Evolutionary conservation across 2,888 invertebrate genomes (phyloP).

Genomic region (Choreutis nemorana): DNA sequence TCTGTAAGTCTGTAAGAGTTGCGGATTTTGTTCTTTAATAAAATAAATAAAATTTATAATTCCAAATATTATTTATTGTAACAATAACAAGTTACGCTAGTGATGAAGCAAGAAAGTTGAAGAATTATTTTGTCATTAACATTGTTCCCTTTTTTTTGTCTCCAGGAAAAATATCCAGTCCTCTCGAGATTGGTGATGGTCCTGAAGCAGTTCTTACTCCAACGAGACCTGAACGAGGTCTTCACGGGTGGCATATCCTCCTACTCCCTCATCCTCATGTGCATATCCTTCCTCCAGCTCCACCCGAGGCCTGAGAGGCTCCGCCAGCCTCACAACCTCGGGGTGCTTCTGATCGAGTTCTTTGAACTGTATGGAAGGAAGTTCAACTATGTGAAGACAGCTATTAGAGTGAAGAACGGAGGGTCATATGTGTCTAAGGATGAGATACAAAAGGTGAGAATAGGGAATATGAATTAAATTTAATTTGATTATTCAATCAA

Average conservation of each 20-base stretch:
- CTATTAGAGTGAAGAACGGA: conserved; percentile 92
- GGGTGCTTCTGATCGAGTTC: conserved; percentile 94
- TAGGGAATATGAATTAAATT: no score
- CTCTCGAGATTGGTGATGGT: conserved; percentile 95
- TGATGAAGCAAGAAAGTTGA: no score
- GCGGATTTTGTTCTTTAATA: not conserved
- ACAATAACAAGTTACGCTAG: not conserved
- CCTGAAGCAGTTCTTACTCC: conserved; percentile 96
- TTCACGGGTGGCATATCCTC: conserved; percentile 99
- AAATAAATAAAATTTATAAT: not conserved
- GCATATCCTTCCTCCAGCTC: conserved; percentile 94
- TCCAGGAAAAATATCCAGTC: conserved; percentile 80
- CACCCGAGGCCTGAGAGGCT: conserved; percentile 85
- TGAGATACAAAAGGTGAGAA: conserved; percentile 75
- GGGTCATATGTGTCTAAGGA: conserved; percentile 95
- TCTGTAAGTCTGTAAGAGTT: no score
- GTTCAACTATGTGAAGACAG: conserved; percentile 95
- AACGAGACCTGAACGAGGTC: conserved; percentile 98
- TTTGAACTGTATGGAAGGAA: conserved; percentile 96
- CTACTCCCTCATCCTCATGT: conserved; percentile 98
- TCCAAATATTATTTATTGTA: not conserved
- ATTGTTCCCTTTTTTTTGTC: not conserved
- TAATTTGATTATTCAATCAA: no score
- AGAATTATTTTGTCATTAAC: no score
- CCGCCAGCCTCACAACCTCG: conserved; percentile 77